Base-by-base conservation (phyloP, 2,113 vertebrate species). In the Limanda limanda region DNA sequence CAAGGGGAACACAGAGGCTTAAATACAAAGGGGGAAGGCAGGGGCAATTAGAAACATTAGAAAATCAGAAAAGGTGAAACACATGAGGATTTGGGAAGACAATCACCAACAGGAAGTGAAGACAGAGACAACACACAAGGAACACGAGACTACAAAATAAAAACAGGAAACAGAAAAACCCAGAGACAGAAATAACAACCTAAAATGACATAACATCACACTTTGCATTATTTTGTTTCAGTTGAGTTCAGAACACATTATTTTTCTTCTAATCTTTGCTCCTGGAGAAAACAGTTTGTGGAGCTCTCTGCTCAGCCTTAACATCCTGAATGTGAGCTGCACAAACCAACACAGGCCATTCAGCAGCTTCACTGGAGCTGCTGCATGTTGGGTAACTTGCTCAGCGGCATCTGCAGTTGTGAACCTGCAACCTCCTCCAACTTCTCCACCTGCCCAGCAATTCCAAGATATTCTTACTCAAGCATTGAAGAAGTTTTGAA, bases 341-440 rank as follows among this genome's bases (percentile, higher is more conserved):
- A 78, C 75, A 70, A 54, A 55, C 59, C 59, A 77, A 76, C 81
- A 52, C 74, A 84, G 66, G 64, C 73, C 78, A 74, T 83, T 83
- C 77, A 76, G 72, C 76, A 88, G 84, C 80, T 73, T 37, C 0
- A 11, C 58, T 69, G 68, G 71, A 55, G 55, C 56, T 74, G 52
- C 42, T 61, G 63, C 17, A 37, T 48, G n/a, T 79, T 84, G 79
- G 47, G 51, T 74, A 78, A 84, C 59, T 66, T 58, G 25, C 73
- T 72, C 48, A 51, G 15, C 63, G 70, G 72, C 52, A 71, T 81
- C 52, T 56, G 27, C 25, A 10, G 35, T n/a, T 59, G 25, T 52
- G 35, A 81, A 85, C 77, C 59, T 70, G 42, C 59, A 70, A 55
- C 57, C 66, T 31, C 45, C 48, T 42, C 48, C 52, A 71, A 21